phyloP scores from a whole-genome alignment of 64 coral and sea anemone genomes.

The Stichodactyla helianthus region DNA sequence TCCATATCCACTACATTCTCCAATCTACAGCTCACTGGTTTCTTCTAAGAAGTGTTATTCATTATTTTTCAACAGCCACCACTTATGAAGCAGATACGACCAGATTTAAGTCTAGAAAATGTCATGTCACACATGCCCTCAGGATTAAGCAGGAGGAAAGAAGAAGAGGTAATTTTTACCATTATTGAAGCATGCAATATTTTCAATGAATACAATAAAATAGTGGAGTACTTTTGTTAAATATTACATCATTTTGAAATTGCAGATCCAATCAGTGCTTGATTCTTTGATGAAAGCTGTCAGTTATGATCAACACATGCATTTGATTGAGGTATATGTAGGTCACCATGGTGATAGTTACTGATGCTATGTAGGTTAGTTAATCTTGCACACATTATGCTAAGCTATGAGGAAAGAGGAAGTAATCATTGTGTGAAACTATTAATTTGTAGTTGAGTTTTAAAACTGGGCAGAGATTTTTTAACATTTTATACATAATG shows the following conservation, averaged over 20 bases:
- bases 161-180: slow-evolving; percentile 54
- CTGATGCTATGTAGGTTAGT: too few relatives aligned
- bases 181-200: too few relatives aligned
- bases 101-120: slow-evolving; percentile 60
- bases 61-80: slow-evolving; percentile 53
- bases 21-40: too few relatives aligned
- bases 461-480: too few relatives aligned
- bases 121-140: slow-evolving; percentile 82
- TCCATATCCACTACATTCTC: too few relatives aligned
- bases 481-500: neutral
- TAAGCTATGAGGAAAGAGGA: too few relatives aligned
- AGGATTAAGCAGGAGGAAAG: slow-evolving; percentile 59
- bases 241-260: neutral
- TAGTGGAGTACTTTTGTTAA: too few relatives aligned
- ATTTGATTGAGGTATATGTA: slow-evolving; percentile 62
- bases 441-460: too few relatives aligned
- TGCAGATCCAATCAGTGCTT: slow-evolving; percentile 62
- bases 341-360: neutral
- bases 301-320: slow-evolving; percentile 67
- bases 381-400: too few relatives aligned
- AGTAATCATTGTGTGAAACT: too few relatives aligned
- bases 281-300: slow-evolving; percentile 70
- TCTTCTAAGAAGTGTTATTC: too few relatives aligned
- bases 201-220: too few relatives aligned
- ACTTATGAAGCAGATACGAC: slow-evolving; percentile 40